A percentile compares a stretch with the other conserved stretches of the same genome.
Conservation (phyloP, 2,888 invertebrate genomes). For the Syrista parreyssii region DNA sequence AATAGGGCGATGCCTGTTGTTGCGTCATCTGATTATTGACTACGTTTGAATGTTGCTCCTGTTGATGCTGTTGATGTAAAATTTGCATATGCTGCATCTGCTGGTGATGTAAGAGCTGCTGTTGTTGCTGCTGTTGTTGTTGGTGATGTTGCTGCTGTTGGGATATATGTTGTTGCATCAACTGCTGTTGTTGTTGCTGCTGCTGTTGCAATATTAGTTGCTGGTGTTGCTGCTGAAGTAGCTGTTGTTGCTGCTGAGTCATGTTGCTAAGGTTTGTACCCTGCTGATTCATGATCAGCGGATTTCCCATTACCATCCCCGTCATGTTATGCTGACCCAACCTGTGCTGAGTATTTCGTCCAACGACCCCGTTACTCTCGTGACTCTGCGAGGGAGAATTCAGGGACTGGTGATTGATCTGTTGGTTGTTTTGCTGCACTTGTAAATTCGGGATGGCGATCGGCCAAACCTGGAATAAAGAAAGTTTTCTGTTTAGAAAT, state of each 20-base stretch:
- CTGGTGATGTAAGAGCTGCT: slow-evolving; percentile 44
- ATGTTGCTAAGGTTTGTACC: slow-evolving; percentile 47
- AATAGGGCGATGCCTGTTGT: slow-evolving; percentile 51
- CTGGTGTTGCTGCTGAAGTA: slow-evolving; percentile 50
- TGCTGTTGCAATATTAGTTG: slow-evolving; percentile 48
- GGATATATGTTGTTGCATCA: slow-evolving; percentile 28
- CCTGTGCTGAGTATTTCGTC: slow-evolving; percentile 54
- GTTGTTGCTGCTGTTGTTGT: slow-evolving; percentile 40
- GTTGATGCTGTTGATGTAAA: slow-evolving; percentile 50
- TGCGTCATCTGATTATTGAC: slow-evolving; percentile 53
- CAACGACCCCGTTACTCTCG: slow-evolving; percentile 42
- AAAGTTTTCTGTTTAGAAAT: not conserved
- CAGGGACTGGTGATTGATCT: slow-evolving; percentile 53
- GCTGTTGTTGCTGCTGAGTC: slow-evolving; percentile 52
- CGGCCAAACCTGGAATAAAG: slow-evolving; percentile 55
- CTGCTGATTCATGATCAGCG: slow-evolving; percentile 60
- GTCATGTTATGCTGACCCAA: slow-evolving; percentile 56
- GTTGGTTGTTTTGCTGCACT: slow-evolving; percentile 55
- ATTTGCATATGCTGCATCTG: slow-evolving; percentile 52
- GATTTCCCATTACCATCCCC: slow-evolving; percentile 58
- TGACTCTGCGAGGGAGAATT: slow-evolving; percentile 53
- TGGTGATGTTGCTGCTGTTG: slow-evolving; percentile 23
- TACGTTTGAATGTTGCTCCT: slow-evolving; percentile 49
- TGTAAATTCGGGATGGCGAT: slow-evolving; percentile 55
- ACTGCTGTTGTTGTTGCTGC: slow-evolving; percentile 46